phyloP scores from a whole-genome alignment of 2,797 vertebrate genomes.

The Melanotaenia nigrans region DNA sequence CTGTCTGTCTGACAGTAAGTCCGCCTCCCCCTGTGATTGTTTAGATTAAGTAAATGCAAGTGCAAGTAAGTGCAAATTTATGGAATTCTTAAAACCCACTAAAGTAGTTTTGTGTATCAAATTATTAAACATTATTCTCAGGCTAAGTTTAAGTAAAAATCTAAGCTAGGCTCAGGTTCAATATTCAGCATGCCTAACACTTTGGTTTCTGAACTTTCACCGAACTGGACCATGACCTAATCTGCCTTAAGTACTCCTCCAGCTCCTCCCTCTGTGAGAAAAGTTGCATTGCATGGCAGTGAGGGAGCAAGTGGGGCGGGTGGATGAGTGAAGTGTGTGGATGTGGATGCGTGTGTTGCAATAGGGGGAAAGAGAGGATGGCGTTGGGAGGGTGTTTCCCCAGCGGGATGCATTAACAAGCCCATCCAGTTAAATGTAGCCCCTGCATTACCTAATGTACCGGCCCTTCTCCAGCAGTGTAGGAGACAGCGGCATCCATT shows the following conservation, averaged over 20 bases:
- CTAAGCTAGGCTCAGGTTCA: not conserved
- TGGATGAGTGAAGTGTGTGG: conserved; percentile 35
- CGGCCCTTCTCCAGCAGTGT: conserved; percentile 79
- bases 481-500: conserved; percentile 86
- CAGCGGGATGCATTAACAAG: conserved; percentile 87
- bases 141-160: not conserved
- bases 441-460: conserved; percentile 88
- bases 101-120: no score
- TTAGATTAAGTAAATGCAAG: no score
- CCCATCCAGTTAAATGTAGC: conserved; percentile 88
- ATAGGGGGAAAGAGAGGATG: conserved; percentile 4
- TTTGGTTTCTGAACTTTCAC: not conserved
- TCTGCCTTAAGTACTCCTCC: conserved; percentile 39
- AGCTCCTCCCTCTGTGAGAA: conserved; percentile 29
- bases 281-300: conserved; percentile 48
- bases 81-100: no score
- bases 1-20: no score
- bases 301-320: conserved; percentile 11
- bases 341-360: conserved; percentile 34
- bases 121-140: no score
- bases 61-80: no score
- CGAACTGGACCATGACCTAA: conserved; percentile 4
- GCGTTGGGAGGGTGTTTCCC: conserved; percentile 64
- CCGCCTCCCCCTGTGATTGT: no score
- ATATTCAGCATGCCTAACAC: not conserved